These are phyloP conservation scores for Enteromius treurensis DNA, from an alignment of 2,797 vertebrate species.

Conservation along the genomic window DNA sequence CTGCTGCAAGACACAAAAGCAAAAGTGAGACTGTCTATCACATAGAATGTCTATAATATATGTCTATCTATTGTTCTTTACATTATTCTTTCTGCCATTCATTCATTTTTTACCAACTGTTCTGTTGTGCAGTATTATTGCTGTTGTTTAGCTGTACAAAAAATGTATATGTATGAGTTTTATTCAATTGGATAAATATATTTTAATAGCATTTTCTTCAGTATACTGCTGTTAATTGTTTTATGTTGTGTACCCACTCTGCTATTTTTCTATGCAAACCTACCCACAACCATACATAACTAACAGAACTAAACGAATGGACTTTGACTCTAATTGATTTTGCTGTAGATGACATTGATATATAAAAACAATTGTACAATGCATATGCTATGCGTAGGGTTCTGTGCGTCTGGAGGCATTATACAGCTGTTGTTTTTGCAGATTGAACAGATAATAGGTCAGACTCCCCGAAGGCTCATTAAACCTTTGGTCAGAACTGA, in stretches of 20 bases:
- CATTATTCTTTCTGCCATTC: background rate
- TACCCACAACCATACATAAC: background rate
- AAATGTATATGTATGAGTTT: background rate
- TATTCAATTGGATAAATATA: slow-evolving; percentile 36
- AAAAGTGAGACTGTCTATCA: slow-evolving; percentile 10
- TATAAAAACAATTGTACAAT: slow-evolving; percentile 4
- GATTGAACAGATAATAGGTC: slow-evolving; percentile 72
- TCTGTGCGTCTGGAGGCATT: slow-evolving; percentile 41
- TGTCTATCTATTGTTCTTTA: background rate
- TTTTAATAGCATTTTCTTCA: slow-evolving; percentile 1
- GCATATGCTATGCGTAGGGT: slow-evolving; percentile 8
- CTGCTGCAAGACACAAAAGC: slow-evolving; percentile 19
- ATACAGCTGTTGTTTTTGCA: slow-evolving; percentile 70
- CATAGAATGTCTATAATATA: background rate
- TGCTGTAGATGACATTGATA: slow-evolving; percentile 1
- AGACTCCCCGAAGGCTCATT: slow-evolving; percentile 72
- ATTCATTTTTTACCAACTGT: background rate
- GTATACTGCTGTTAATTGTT: background rate
- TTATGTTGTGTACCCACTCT: background rate
- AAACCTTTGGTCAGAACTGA: slow-evolving; percentile 74
- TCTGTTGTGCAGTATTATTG: background rate
- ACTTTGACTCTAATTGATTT: slow-evolving; percentile 20
- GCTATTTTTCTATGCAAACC: background rate
- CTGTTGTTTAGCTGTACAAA: background rate
- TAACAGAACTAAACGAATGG: background rate